Evolutionary conservation across 1,140 invertebrate species (phyloP).

Genomic region (Drosophila ogumai): DNA sequence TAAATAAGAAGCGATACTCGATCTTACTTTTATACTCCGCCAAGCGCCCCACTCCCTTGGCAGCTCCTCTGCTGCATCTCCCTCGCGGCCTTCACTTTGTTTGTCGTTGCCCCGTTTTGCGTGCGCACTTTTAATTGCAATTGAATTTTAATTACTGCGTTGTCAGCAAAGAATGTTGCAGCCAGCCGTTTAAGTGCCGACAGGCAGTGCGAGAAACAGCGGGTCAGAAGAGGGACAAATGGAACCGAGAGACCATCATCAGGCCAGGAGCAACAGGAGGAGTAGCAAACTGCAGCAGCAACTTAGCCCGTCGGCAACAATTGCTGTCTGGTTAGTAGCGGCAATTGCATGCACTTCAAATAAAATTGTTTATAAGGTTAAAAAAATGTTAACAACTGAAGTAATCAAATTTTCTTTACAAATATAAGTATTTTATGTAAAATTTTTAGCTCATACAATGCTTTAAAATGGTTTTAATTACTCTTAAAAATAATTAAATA

Average conservation of each 20-base stretch:
- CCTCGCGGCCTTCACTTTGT: conserved; percentile 46
- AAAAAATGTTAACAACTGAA: background rate
- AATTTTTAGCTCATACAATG: no score
- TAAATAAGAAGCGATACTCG: background rate
- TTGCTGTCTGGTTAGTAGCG: conserved; percentile 47
- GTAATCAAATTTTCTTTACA: no score
- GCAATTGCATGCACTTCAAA: background rate
- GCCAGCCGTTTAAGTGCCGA: conserved; percentile 70
- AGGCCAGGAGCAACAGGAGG: conserved; percentile 18
- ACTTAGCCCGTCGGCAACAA: conserved; percentile 47
- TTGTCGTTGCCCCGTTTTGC: conserved; percentile 74
- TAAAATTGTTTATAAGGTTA: background rate
- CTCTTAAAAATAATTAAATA: background rate
- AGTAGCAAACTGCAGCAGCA: conserved; percentile 6
- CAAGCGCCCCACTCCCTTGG: background rate
- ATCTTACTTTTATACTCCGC: conserved; percentile 12
- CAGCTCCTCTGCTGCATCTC: conserved; percentile 1
- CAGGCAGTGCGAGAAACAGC: conserved; percentile 30
- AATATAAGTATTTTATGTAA: no score
- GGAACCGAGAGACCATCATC: conserved; percentile 5
- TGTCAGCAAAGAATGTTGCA: conserved; percentile 84
- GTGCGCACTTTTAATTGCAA: conserved; percentile 84
- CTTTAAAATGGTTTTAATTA: background rate
- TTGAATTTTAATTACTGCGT: conserved; percentile 84
- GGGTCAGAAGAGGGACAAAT: conserved; percentile 39